phyloP scores from a whole-genome alignment of 2,888 invertebrate genomes.

The Electrophaes corylata region DNA sequence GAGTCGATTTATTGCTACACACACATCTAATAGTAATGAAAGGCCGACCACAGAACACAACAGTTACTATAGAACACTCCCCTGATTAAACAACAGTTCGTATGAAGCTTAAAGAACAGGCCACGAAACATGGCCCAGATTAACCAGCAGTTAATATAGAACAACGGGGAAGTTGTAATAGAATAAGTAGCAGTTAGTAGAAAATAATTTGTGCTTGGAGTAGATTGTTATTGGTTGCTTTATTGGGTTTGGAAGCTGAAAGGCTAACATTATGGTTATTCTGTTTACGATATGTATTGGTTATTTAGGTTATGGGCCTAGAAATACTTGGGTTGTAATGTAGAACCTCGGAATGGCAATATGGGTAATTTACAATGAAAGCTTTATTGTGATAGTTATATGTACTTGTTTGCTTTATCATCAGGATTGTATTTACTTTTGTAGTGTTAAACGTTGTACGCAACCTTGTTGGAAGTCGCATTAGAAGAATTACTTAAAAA shows the following conservation, averaged over 20 bases:
- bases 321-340: background rate
- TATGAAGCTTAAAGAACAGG: background rate
- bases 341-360: background rate
- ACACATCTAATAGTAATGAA: constrained; percentile 30
- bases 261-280: constrained; percentile 10
- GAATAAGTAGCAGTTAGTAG: constrained; percentile 5
- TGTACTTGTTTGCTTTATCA: background rate
- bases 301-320: constrained; percentile 4
- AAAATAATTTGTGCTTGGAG: constrained; percentile 5
- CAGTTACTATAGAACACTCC: constrained; percentile 4
- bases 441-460: too few species aligned
- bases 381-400: background rate
- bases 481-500: too few species aligned
- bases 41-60: constrained; percentile 13
- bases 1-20: constrained; percentile 38
- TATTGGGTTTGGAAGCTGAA: constrained; percentile 14
- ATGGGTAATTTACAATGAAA: background rate
- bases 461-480: too few species aligned
- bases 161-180: background rate
- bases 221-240: constrained; percentile 9
- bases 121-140: background rate
- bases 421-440: background rate
- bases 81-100: constrained; percentile 9
- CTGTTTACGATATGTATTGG: constrained; percentile 22
- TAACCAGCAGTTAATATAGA: constrained; percentile 3